phyloP scores from a whole-genome alignment of 2,113 vertebrate species.

The Mionectes macconnelli region DNA sequence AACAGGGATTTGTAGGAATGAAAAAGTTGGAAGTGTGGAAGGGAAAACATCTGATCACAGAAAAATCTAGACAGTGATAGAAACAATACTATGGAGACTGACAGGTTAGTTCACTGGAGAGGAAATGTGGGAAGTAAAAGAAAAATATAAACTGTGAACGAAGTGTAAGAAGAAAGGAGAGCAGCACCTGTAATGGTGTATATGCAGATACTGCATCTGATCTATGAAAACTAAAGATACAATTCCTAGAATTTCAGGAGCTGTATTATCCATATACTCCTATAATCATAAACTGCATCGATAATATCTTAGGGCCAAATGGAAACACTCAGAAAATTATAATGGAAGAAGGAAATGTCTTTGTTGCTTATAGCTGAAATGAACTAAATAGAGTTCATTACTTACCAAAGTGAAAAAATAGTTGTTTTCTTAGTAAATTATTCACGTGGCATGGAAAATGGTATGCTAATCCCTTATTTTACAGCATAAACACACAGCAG shows the following conservation, averaged over 20 bases:
- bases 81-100: not conserved
- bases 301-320: not conserved
- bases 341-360: not conserved
- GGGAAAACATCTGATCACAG: not conserved
- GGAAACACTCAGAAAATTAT: not conserved
- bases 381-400: not conserved
- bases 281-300: not conserved
- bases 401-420: not conserved
- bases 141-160: not conserved
- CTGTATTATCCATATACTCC: not conserved
- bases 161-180: not conserved
- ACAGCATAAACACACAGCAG: not conserved
- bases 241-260: not conserved
- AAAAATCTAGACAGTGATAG: not conserved
- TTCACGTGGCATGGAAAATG: not conserved
- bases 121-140: not conserved
- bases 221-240: not conserved
- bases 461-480: not conserved
- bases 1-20: not conserved
- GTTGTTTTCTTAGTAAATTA: not conserved
- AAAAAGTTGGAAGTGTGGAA: not conserved
- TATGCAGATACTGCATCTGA: not conserved
- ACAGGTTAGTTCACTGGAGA: not conserved
- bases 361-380: not conserved
- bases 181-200: not conserved